Percentiles rank a stretch among this genome's conserved stretches.
Conservation (phyloP, 1,140 invertebrate genomes). For the Drosophila littoralis region DNA sequence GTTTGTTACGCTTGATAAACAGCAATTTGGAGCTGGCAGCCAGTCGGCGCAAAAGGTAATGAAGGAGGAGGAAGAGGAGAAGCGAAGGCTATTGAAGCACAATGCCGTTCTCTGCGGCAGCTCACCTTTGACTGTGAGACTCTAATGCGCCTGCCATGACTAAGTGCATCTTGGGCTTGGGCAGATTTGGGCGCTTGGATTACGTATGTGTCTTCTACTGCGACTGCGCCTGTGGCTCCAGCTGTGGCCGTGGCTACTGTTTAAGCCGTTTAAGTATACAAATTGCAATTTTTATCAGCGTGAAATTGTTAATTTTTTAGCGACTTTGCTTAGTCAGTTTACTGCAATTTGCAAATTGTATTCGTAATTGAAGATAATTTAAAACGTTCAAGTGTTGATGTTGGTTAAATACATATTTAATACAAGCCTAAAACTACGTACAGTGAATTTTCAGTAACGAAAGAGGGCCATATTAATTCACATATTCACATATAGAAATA, state of each 20-base stretch:
- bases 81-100: slow-evolving; percentile 8
- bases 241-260: slow-evolving; percentile 39
- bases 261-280: slow-evolving; percentile 51
- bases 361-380: not conserved
- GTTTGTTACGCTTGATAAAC: slow-evolving; percentile 76
- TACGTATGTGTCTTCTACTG: slow-evolving; percentile 20
- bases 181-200: slow-evolving; percentile 53
- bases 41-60: slow-evolving; percentile 21
- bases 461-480: slow-evolving; percentile 16
- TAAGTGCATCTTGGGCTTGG: slow-evolving; percentile 54
- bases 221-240: slow-evolving; percentile 6
- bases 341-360: slow-evolving; percentile 2
- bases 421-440: not conserved
- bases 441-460: not conserved
- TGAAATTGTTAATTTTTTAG: slow-evolving; percentile 53
- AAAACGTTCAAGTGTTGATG: not conserved
- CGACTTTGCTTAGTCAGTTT: slow-evolving; percentile 13
- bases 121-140: slow-evolving; percentile 62
- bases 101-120: slow-evolving; percentile 40
- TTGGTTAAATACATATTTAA: not conserved
- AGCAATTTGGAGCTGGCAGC: slow-evolving; percentile 16
- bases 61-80: not conserved
- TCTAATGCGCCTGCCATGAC: slow-evolving; percentile 66
- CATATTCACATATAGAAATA: slow-evolving; percentile 67
- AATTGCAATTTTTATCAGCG: slow-evolving; percentile 57